phyloP scores from a whole-genome alignment of 2,113 vertebrate genomes.

The Pogona vitticeps region DNA sequence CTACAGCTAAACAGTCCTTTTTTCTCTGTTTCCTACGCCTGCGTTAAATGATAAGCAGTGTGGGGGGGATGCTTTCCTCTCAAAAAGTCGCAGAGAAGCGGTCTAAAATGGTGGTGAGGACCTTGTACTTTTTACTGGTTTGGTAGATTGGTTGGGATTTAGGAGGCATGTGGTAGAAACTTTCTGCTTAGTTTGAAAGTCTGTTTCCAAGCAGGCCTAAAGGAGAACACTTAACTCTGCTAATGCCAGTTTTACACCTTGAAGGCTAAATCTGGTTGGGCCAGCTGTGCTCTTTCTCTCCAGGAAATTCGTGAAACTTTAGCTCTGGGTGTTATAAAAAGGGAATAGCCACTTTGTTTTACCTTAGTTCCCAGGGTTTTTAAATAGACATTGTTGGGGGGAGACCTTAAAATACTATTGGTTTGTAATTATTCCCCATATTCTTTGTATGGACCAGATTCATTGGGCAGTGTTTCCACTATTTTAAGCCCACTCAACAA shows the following conservation, averaged over 20 bases:
- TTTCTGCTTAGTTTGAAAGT: neutral
- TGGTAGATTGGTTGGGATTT: neutral
- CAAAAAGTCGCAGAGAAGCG: neutral
- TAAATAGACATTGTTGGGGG: neutral
- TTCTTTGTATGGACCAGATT: neutral
- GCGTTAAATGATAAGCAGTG: neutral
- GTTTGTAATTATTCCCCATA: neutral
- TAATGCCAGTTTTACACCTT: neutral
- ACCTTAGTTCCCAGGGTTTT: neutral
- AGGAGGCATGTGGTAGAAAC: neutral
- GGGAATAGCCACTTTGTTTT: neutral
- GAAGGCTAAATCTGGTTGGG: neutral
- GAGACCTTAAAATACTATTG: neutral
- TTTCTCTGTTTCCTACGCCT: neutral
- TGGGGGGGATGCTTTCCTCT: too few species aligned
- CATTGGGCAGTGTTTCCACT: neutral
- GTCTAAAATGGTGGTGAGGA: neutral
- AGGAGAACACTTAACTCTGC: too few species aligned
- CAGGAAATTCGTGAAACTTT: too few species aligned
- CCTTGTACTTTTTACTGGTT: neutral
- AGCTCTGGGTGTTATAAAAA: neutral
- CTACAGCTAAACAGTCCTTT: neutral
- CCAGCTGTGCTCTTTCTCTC: neutral
- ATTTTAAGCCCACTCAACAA: neutral
- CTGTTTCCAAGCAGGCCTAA: neutral